These are phyloP conservation scores for Pycnonotus jocosus DNA, from an alignment of 2,113 vertebrate species.

Conservation along the genomic window DNA sequence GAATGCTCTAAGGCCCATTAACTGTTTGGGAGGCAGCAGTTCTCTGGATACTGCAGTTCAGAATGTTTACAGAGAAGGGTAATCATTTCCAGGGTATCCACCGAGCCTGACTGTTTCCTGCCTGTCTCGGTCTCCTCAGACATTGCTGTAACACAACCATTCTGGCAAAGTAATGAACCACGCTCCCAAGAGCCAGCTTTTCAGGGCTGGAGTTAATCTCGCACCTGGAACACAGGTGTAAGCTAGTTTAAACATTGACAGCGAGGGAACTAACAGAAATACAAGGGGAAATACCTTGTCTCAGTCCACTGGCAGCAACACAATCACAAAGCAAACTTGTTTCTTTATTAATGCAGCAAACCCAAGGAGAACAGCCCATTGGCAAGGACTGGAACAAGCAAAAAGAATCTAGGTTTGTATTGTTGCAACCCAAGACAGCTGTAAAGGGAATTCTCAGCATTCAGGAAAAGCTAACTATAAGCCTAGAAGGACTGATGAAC, in stretches of 20 bases:
- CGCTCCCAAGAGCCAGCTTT: neutral
- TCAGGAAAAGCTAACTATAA: neutral
- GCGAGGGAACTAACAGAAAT: neutral
- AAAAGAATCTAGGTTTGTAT: neutral
- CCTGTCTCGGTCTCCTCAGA: neutral
- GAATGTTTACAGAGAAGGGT: neutral
- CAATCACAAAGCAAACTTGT: neutral
- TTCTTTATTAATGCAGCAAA: neutral
- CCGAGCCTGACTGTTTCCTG: neutral
- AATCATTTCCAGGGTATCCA: constrained; percentile 17
- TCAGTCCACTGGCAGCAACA: neutral
- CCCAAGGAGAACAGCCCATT: neutral
- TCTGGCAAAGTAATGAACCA: neutral
- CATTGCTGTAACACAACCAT: neutral
- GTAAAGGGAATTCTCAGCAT: neutral
- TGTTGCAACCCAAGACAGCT: too few relatives aligned
- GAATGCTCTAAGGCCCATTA: constrained; percentile 10
- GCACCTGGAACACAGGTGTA: constrained; percentile 12
- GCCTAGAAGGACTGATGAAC: neutral
- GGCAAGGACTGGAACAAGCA: neutral
- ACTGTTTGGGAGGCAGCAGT: neutral
- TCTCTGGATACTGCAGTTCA: neutral
- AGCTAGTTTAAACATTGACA: constrained; percentile 23
- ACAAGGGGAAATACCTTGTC: constrained; percentile 22
- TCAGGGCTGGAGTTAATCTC: neutral